Evolutionary conservation across 1,140 invertebrate species (phyloP).

Genomic region (Olivierus martensii): DNA sequence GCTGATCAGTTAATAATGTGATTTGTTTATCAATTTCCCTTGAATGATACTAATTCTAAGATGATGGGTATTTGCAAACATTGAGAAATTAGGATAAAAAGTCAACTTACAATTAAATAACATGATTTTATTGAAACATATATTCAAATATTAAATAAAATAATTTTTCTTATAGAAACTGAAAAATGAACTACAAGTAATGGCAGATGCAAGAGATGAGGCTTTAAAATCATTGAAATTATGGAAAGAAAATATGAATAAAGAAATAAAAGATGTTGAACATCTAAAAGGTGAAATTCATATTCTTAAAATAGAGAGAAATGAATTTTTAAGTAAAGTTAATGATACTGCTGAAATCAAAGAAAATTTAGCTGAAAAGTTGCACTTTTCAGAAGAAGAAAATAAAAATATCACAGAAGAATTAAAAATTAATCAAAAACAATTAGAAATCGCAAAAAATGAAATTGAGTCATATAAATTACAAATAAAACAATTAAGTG

Average conservation of each 20-base stretch:
- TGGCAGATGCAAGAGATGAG: slow-evolving; percentile 3
- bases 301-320: not conserved
- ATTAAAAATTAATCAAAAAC: not conserved
- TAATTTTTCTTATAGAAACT: not conserved
- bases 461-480: too few species aligned
- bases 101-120: too few species aligned
- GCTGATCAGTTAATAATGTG: too few species aligned
- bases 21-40: too few species aligned
- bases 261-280: not conserved
- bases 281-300: not conserved
- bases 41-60: too few species aligned
- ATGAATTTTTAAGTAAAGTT: not conserved
- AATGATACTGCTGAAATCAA: not conserved
- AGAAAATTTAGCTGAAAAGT: not conserved
- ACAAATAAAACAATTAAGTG: too few species aligned
- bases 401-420: not conserved
- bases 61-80: too few species aligned
- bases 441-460: too few species aligned
- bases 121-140: too few species aligned
- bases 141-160: not conserved
- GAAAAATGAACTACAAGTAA: not conserved
- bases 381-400: not conserved
- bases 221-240: slow-evolving; percentile 4
- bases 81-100: too few species aligned
- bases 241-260: not conserved